These are phyloP conservation scores for Mesorhabditis spiculigera DNA, from an alignment of 2,888 invertebrate species.

Conservation along the genomic window DNA sequence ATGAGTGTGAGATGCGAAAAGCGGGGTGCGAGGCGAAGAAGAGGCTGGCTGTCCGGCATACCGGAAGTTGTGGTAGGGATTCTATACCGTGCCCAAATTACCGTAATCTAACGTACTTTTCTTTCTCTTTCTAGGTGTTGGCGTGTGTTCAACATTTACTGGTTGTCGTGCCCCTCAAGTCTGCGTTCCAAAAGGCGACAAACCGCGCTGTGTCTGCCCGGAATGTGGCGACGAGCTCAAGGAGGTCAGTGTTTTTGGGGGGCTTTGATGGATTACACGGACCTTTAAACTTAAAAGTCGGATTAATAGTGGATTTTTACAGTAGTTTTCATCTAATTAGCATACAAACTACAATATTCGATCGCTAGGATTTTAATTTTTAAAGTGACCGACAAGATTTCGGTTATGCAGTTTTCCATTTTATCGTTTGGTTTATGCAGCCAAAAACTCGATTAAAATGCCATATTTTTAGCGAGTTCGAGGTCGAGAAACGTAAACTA, in stretches of 20 bases:
- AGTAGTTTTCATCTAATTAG: too few species aligned
- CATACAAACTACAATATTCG: too few species aligned
- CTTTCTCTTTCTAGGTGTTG: constrained; percentile 27
- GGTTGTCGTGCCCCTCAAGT: constrained; percentile 38
- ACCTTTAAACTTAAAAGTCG: neutral
- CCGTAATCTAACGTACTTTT: neutral
- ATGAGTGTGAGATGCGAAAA: constrained; percentile 76
- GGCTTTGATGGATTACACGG: too few species aligned
- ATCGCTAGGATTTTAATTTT: too few species aligned
- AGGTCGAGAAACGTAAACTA: too few species aligned
- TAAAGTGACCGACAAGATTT: too few species aligned
- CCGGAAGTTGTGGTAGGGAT: constrained; percentile 63
- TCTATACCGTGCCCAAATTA: neutral
- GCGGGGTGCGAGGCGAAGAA: constrained; percentile 60
- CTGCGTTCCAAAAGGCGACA: constrained; percentile 28
- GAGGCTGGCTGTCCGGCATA: constrained; percentile 61
- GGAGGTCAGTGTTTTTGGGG: constrained; percentile 18
- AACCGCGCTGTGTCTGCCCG: constrained; percentile 73
- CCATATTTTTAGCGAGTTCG: too few species aligned
- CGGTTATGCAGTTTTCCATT: too few species aligned
- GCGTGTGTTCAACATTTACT: constrained; percentile 35
- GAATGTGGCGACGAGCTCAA: constrained; percentile 71
- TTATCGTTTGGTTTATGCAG: too few species aligned
- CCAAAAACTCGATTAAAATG: too few species aligned
- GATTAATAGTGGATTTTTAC: too few species aligned